These are phyloP conservation scores for Pomacea maculata DNA, from an alignment of 1,140 invertebrate genomes.

Conservation along the genomic window DNA sequence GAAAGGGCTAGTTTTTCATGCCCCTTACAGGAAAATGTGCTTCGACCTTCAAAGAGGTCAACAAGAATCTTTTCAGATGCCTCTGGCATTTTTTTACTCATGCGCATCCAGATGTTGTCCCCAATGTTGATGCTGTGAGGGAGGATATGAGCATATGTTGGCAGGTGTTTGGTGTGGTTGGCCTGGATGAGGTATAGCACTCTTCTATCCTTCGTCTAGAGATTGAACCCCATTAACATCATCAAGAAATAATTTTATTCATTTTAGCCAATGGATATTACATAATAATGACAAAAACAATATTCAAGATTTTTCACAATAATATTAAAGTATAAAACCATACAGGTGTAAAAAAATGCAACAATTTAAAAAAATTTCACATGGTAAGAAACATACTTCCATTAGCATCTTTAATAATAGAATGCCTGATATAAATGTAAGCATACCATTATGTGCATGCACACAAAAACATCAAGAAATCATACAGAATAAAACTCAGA, in stretches of 20 bases:
- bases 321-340: neutral
- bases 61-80: conserved; percentile 5
- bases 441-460: no score
- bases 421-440: no score
- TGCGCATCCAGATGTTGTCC: conserved; percentile 30
- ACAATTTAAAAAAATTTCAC: neutral
- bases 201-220: conserved; percentile 7
- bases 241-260: neutral
- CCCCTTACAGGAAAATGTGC: conserved; percentile 10
- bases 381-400: neutral
- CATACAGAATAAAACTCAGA: neutral
- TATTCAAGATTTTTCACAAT: neutral
- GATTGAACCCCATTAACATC: neutral
- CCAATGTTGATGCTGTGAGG: conserved; percentile 26
- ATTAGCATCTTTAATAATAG: no score
- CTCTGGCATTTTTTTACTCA: neutral
- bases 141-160: conserved; percentile 34
- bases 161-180: conserved; percentile 13
- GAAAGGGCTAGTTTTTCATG: conserved; percentile 4
- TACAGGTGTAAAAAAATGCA: neutral
- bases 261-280: neutral
- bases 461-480: no score
- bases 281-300: neutral
- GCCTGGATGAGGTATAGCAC: conserved; percentile 32
- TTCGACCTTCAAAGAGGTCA: neutral